A percentile compares a stretch with the other conserved stretches of the same genome.
phyloP scores from a whole-genome alignment of 2,888 invertebrate genomes.

The Tachystola acroxantha region DNA sequence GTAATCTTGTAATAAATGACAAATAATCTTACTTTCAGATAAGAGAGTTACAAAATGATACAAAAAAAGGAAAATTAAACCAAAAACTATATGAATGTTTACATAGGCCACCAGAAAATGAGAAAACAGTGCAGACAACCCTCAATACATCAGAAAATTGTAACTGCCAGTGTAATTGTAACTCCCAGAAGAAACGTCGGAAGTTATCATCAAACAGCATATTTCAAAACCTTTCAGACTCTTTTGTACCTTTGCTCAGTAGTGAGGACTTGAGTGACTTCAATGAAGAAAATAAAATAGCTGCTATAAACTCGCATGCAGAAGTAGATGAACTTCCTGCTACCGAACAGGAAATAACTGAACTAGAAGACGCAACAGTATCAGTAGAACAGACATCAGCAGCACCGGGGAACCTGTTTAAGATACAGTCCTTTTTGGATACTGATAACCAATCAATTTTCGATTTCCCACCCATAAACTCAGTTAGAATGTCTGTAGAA shows the following conservation, averaged over 20 bases:
- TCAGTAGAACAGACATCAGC: not conserved
- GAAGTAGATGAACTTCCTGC: constrained; percentile 9
- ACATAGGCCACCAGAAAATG: constrained; percentile 43
- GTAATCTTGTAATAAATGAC: no score
- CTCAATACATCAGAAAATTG: constrained; percentile 27
- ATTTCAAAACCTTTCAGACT: constrained; percentile 1
- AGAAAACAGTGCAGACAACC: constrained; percentile 49
- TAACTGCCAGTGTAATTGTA: constrained; percentile 48
- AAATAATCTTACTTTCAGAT: constrained; percentile 49
- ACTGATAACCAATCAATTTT: constrained; percentile 11
- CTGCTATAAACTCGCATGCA: constrained; percentile 25
- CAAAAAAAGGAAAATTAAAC: constrained; percentile 50
- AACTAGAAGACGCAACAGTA: not conserved
- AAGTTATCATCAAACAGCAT: constrained; percentile 21
- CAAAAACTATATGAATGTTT: constrained; percentile 53
- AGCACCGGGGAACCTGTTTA: not conserved
- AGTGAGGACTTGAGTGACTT: not conserved
- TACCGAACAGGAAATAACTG: constrained; percentile 4
- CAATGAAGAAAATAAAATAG: constrained; percentile 21
- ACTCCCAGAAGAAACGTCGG: constrained; percentile 39
- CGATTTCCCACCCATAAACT: constrained; percentile 17
- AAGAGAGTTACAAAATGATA: constrained; percentile 54
- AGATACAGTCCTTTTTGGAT: not conserved
- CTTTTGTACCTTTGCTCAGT: not conserved
- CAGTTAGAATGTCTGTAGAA: constrained; percentile 29